Base-by-base conservation (phyloP, 1,140 invertebrate genomes). In the Papilio machaon region DNA sequence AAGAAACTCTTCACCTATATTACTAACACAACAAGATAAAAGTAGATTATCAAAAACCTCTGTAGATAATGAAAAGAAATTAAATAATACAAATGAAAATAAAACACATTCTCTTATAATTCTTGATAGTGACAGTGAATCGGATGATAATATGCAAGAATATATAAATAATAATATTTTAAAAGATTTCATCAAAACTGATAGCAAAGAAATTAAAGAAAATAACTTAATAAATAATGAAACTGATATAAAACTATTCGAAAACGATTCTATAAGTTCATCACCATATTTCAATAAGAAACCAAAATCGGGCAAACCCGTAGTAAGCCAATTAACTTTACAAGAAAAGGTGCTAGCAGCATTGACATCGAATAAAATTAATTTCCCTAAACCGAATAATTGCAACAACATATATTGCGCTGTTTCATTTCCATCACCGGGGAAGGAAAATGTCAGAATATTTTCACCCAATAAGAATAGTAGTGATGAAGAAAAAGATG, bases 221-320 rank as follows among this genome's bases (percentile, higher is more conserved):
- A 75, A n/a, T 54, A n/a, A 82, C 19, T 35, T 80, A 79, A 82
- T 46, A 30, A 30, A 30, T 30, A 30, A 30, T 80, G 93, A 93
- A 84, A 88, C 91, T 83, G 94, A 93, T 87, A 79, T 88, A 30
- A 17, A 38, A 19, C 2, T 38, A 30, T 83, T 83, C 52, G 81
- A 85, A 10, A 85, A 88, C 5, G 86, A 90, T 80, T 84, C 84
- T 46, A 83, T 83, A 76, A 83, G 82, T 43, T 80, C 85, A 54
- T 94, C 89, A 2, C 92, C 90, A 58, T 94, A 90, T 88, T 94
- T 92, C 82, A 91, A 80, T 85, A 94, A 94, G 70, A 90, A 87
- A 80, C 89, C 49, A 83, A 92, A 95, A 87, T n/a, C 89, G 73
- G 83, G 86, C 4, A 81, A 84, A 11, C 79, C 78, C 77, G 43